phyloP scores from a whole-genome alignment of 2,797 vertebrate species.

The Poeciliopsis infans region DNA sequence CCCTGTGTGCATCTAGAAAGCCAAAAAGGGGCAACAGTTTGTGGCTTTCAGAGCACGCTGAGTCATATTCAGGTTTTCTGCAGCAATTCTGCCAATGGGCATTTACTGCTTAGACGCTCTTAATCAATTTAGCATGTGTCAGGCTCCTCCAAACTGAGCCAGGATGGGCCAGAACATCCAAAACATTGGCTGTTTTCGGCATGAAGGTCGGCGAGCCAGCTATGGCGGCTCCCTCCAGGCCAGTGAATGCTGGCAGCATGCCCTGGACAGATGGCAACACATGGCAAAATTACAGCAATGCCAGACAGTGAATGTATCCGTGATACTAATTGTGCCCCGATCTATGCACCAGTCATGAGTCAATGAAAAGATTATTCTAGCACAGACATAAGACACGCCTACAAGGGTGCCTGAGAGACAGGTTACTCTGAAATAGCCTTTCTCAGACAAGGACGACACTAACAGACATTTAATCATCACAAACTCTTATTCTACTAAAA shows the following conservation, averaged over 20 bases:
- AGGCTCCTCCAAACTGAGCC: slow-evolving; percentile 56
- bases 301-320: slow-evolving; percentile 53
- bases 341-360: slow-evolving; percentile 32
- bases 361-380: slow-evolving; percentile 32
- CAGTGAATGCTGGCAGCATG: slow-evolving; percentile 49
- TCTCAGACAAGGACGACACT: background rate
- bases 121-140: slow-evolving; percentile 75
- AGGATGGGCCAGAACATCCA: slow-evolving; percentile 44
- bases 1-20: background rate
- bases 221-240: slow-evolving; percentile 49
- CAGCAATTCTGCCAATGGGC: slow-evolving; percentile 52
- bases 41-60: slow-evolving; percentile 42
- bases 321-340: slow-evolving; percentile 45
- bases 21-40: slow-evolving; percentile 27
- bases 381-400: slow-evolving; percentile 10
- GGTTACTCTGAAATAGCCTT: slow-evolving; percentile 12
- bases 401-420: slow-evolving; percentile 18
- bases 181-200: slow-evolving; percentile 61
- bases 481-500: background rate
- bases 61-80: slow-evolving; percentile 53
- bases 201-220: slow-evolving; percentile 48
- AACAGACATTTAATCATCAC: background rate
- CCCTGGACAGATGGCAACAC: slow-evolving; percentile 78
- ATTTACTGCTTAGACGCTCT: slow-evolving; percentile 63
- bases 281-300: slow-evolving; percentile 65